Percentiles rank a stretch among this genome's conserved stretches.
These are phyloP conservation scores for Diorhabda carinulata DNA, from an alignment of 1,140 invertebrate species.

Conservation along the genomic window DNA sequence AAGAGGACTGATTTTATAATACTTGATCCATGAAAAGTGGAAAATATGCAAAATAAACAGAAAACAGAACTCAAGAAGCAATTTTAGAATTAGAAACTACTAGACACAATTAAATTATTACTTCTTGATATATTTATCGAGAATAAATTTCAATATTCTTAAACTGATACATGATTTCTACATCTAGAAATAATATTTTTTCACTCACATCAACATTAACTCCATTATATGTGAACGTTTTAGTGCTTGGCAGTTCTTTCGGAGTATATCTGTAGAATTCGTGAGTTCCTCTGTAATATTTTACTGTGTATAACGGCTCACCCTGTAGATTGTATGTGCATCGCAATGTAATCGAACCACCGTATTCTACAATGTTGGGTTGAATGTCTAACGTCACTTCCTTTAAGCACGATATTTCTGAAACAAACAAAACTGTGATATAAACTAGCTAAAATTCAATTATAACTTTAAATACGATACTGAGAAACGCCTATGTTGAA, in stretches of 20 bases:
- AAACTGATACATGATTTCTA: too few relatives aligned
- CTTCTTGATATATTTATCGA: too few relatives aligned
- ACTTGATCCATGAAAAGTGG: too few relatives aligned
- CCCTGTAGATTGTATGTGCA: slow-evolving; percentile 72
- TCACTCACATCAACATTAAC: slow-evolving; percentile 74
- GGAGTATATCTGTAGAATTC: slow-evolving; percentile 77
- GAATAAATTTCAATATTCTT: too few relatives aligned
- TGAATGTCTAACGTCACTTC: slow-evolving; percentile 53
- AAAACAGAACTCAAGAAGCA: too few relatives aligned
- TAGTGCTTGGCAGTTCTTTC: slow-evolving; percentile 61
- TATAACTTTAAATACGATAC: too few relatives aligned
- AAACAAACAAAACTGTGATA: slow-evolving; percentile 24
- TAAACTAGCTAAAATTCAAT: too few relatives aligned
- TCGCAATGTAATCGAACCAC: slow-evolving; percentile 60
- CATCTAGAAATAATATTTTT: background rate
- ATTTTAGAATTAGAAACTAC: too few relatives aligned
- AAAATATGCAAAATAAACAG: too few relatives aligned
- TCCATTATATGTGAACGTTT: slow-evolving; percentile 66
- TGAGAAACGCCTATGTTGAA: too few relatives aligned
- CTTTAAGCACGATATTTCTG: slow-evolving; percentile 47
- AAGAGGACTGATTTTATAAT: too few relatives aligned
- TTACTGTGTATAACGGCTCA: slow-evolving; percentile 71
- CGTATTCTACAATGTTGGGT: slow-evolving; percentile 60
- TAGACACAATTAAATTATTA: too few relatives aligned
- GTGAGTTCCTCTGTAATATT: slow-evolving; percentile 76